Percentiles rank a stretch among this genome's conserved stretches.
These are phyloP conservation scores for Nannobrachium achirus DNA, from an alignment of 2,113 vertebrate genomes.

Conservation along the genomic window DNA sequence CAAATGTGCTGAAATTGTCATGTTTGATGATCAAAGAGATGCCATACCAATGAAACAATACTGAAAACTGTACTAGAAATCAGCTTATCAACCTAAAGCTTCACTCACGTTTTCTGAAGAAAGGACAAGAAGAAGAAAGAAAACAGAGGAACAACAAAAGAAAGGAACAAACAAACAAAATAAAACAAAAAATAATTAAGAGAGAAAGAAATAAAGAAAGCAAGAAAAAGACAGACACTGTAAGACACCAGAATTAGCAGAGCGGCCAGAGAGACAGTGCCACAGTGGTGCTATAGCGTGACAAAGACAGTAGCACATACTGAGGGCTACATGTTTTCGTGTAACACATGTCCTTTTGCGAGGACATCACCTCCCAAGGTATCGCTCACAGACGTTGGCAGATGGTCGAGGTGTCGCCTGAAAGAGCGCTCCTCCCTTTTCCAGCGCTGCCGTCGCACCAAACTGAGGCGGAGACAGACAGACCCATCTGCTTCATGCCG, in stretches of 20 bases:
- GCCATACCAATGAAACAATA: too few relatives aligned
- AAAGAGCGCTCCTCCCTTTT: conserved; percentile 7
- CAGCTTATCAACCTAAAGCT: too few relatives aligned
- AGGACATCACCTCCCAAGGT: conserved; percentile 17
- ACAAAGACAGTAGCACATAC: neutral
- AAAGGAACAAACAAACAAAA: too few relatives aligned
- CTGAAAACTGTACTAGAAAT: too few relatives aligned
- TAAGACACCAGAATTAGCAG: neutral
- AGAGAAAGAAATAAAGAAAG: neutral
- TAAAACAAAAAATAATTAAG: neutral
- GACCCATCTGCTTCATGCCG: conserved; percentile 43
- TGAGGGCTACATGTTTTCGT: neutral
- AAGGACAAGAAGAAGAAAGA: too few relatives aligned
- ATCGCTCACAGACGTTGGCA: conserved; percentile 34
- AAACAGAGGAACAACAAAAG: neutral
- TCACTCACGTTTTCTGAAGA: too few relatives aligned
- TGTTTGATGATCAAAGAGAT: too few relatives aligned
- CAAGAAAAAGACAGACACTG: neutral
- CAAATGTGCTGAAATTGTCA: too few relatives aligned
- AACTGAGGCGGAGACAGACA: conserved; percentile 21
- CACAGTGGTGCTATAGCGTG: neutral
- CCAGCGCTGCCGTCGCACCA: conserved; percentile 11
- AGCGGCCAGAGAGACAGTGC: too few relatives aligned
- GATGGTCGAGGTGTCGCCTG: conserved; percentile 41
- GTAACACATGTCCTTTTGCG: too few relatives aligned